Evolutionary conservation across 1,140 invertebrate genomes (phyloP).

Genomic region (Danaus plexippus): DNA sequence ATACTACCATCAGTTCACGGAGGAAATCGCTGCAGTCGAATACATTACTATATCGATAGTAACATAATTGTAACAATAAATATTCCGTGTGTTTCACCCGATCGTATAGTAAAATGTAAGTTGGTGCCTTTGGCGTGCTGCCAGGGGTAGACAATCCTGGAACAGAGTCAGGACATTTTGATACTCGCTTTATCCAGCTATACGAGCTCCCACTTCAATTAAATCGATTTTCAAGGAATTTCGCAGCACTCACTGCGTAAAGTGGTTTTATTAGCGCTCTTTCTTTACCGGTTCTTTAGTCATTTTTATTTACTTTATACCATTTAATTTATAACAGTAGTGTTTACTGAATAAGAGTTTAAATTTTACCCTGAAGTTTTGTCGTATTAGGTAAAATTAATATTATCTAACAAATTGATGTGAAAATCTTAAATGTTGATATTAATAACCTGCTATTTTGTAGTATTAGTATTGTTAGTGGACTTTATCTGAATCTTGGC

Average conservation of each 20-base stretch:
- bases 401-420: too few species aligned
- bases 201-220: slow-evolving; percentile 34
- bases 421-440: too few species aligned
- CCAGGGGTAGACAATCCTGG: slow-evolving; percentile 58
- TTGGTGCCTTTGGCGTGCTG: slow-evolving; percentile 36
- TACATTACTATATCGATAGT: slow-evolving; percentile 8
- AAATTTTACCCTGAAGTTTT: too few species aligned
- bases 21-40: too few species aligned
- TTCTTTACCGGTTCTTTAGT: neutral
- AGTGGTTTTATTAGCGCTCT: slow-evolving; percentile 13
- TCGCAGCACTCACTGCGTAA: slow-evolving; percentile 8
- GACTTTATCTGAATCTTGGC: too few species aligned
- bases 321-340: too few species aligned
- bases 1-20: too few species aligned
- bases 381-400: too few species aligned
- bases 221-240: slow-evolving; percentile 29
- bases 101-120: slow-evolving; percentile 21
- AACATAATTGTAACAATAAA: slow-evolving; percentile 22
- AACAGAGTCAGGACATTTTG: slow-evolving; percentile 48
- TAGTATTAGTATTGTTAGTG: too few species aligned
- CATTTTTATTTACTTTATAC: too few species aligned
- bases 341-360: too few species aligned
- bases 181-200: slow-evolving; percentile 46
- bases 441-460: too few species aligned
- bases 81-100: slow-evolving; percentile 16